phyloP scores from a whole-genome alignment of 1,140 invertebrate genomes.

The Chymomyza costata region DNA sequence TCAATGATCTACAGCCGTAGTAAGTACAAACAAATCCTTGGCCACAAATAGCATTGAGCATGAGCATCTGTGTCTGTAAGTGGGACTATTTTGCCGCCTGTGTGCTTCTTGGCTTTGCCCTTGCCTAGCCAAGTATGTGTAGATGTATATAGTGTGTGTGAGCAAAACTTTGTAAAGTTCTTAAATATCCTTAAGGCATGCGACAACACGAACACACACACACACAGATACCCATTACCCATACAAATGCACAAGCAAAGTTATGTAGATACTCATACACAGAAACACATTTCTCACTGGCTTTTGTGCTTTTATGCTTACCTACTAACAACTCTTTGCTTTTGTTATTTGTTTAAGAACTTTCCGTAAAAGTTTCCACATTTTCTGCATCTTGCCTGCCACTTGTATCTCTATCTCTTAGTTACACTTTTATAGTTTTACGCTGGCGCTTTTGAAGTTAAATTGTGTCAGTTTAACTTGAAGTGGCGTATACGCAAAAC shows the following conservation, averaged over 20 bases:
- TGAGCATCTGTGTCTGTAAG: too few species aligned
- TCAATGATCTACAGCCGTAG: too few species aligned
- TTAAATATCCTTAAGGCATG: slow-evolving; percentile 41
- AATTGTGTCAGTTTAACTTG: slow-evolving; percentile 35
- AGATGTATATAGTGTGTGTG: slow-evolving; percentile 11
- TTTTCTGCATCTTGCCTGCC: slow-evolving; percentile 8
- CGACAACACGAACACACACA: slow-evolving; percentile 16
- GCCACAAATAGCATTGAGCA: too few species aligned
- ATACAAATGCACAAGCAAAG: too few species aligned
- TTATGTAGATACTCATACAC: too few species aligned
- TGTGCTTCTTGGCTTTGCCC: too few species aligned
- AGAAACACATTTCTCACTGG: slow-evolving; percentile 14
- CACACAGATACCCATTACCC: background rate
- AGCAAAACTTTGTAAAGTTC: slow-evolving; percentile 23
- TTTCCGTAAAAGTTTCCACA: slow-evolving; percentile 30
- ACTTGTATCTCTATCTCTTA: slow-evolving; percentile 31
- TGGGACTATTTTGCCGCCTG: too few species aligned
- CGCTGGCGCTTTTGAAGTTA: slow-evolving; percentile 14
- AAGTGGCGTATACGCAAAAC: slow-evolving; percentile 1
- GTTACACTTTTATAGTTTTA: background rate
- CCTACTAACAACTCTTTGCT: slow-evolving; percentile 1
- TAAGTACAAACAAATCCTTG: too few species aligned
- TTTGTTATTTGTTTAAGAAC: background rate
- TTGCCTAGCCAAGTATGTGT: background rate
- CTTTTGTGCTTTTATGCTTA: slow-evolving; percentile 13